Conservation (phyloP, 92 coral and sea anemone species). For the Siderastrea siderea region DNA sequence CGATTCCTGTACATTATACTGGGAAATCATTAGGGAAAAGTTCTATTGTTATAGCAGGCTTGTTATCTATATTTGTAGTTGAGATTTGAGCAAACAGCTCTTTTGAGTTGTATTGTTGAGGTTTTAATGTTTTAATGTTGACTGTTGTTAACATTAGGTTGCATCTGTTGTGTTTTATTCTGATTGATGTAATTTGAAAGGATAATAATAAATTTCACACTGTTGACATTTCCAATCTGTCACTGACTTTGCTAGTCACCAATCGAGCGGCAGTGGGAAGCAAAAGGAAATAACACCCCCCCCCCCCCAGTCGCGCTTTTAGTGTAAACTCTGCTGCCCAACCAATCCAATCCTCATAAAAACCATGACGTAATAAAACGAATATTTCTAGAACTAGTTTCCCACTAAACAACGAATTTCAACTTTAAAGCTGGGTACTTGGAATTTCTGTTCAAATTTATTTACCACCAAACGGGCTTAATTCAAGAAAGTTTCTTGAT, state of each 20-base stretch:
- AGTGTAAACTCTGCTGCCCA: neutral
- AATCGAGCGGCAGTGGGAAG: neutral
- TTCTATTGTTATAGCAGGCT: neutral
- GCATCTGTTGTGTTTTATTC: constrained; percentile 29
- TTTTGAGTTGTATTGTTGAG: neutral
- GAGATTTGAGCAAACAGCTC: neutral
- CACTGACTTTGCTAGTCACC: neutral
- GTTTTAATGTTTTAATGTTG: constrained; percentile 11
- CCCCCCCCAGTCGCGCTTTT: neutral
- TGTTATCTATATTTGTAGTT: constrained; percentile 10
- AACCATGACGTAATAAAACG: neutral
- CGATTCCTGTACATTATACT: no score
- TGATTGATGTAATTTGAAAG: constrained; percentile 17
- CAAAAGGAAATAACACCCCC: constrained; percentile 11
- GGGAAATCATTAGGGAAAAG: no score
- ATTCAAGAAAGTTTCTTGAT: neutral
- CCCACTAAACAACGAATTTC: neutral
- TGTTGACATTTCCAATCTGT: constrained; percentile 26
- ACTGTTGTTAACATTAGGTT: constrained; percentile 25
- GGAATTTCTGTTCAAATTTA: neutral
- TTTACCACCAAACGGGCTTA: constrained; percentile 5
- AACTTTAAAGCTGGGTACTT: neutral
- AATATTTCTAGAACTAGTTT: neutral
- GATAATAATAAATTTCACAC: constrained; percentile 11
- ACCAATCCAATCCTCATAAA: neutral